Percentiles rank a stretch among this genome's conserved stretches.
phyloP scores from a whole-genome alignment of 2,113 vertebrate species.

The Philantomba maxwellii region DNA sequence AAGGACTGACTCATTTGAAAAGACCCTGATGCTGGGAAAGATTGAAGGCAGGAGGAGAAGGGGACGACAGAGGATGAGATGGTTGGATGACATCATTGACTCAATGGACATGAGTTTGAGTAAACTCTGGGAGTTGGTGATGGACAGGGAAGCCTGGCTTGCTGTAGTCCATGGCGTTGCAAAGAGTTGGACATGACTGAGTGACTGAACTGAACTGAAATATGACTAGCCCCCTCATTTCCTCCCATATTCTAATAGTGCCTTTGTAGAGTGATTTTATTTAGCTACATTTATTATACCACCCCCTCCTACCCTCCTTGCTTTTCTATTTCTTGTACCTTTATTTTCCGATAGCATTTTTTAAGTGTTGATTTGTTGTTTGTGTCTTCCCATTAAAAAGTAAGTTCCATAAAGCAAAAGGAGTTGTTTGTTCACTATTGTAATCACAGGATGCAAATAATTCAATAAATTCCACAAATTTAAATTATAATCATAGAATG shows the following conservation, averaged over 20 bases:
- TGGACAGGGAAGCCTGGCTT: not conserved
- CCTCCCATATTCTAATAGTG: not conserved
- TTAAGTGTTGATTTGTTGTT: not conserved
- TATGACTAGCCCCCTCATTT: not conserved
- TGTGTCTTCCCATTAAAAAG: not conserved
- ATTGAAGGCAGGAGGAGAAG: not conserved
- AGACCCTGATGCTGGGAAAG: not conserved
- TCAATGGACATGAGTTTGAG: not conserved
- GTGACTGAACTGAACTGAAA: not conserved
- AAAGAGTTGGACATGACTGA: not conserved
- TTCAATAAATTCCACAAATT: not conserved
- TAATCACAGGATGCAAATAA: not conserved
- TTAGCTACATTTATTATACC: not conserved
- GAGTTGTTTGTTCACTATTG: not conserved
- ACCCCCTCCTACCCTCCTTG: not conserved
- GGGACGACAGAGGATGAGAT: not conserved
- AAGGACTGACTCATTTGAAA: not conserved
- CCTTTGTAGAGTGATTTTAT: not conserved
- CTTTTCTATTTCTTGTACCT: not conserved
- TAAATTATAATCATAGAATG: not conserved
- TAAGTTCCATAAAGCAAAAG: not conserved
- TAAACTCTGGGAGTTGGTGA: not conserved
- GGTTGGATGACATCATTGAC: not conserved
- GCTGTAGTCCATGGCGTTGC: not conserved
- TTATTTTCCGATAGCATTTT: not conserved